A percentile compares a stretch with the other conserved stretches of the same genome.
Evolutionary conservation across 2,888 invertebrate species (phyloP).

Genomic region (Aphidoletes aphidimyza): DNA sequence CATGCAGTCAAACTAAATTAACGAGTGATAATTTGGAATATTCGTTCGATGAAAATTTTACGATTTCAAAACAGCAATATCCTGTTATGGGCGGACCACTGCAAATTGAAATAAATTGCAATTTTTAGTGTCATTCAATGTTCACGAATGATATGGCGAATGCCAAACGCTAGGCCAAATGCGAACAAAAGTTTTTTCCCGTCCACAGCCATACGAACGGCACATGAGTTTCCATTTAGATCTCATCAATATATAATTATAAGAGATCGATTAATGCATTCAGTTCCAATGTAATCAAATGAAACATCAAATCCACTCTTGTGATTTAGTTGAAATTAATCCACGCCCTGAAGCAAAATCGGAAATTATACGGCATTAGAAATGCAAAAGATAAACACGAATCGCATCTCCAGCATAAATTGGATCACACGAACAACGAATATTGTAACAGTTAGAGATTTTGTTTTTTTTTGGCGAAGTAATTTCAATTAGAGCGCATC

Average conservation of each 20-base stretch:
- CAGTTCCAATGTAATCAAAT: not conserved
- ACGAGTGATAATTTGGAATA: not conserved
- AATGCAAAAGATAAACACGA: not conserved
- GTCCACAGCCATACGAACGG: not conserved
- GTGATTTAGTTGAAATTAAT: conserved; percentile 36
- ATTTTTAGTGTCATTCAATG: not conserved
- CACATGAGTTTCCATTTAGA: conserved; percentile 4
- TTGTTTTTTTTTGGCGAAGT: conserved; percentile 8
- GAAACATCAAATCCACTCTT: not conserved
- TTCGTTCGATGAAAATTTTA: not conserved
- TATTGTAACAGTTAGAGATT: too few relatives aligned
- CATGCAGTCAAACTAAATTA: not conserved
- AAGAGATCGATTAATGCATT: not conserved
- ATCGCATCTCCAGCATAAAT: not conserved
- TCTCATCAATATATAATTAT: conserved; percentile 35
- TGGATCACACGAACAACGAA: too few relatives aligned
- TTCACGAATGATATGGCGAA: too few relatives aligned
- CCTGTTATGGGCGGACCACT: conserved; percentile 7
- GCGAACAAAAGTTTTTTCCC: not conserved
- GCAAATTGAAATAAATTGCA: conserved; percentile 21
- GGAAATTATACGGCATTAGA: not conserved
- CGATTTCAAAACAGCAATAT: conserved; percentile 23
- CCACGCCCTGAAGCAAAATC: conserved; percentile 36
- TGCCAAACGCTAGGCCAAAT: not conserved
- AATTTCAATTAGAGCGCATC: conserved; percentile 20